These are phyloP conservation scores for Thalassoma bifasciatum DNA, from an alignment of 2,113 vertebrate genomes.

Conservation along the genomic window DNA sequence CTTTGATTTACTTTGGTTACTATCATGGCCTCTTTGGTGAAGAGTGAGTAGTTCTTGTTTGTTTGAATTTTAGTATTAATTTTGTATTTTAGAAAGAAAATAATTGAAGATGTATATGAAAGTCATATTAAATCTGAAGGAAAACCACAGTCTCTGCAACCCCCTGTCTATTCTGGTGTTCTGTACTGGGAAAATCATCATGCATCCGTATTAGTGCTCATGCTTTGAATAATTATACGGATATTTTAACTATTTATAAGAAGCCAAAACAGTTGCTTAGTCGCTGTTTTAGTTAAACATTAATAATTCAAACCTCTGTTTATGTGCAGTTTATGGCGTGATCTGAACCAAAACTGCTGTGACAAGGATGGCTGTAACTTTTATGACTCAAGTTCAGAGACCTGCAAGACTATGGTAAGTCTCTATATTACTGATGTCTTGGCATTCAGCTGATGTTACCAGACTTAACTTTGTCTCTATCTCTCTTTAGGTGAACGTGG, in stretches of 20 bases:
- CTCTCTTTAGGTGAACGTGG: conserved; percentile 64
- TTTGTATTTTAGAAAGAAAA: too few species aligned
- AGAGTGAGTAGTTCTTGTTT: conserved; percentile 68
- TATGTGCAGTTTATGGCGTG: conserved; percentile 80
- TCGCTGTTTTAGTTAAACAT: too few species aligned
- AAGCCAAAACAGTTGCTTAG: neutral
- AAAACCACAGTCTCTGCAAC: too few species aligned
- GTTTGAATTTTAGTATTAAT: neutral
- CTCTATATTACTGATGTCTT: neutral
- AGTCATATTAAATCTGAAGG: too few species aligned
- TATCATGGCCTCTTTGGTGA: conserved; percentile 86
- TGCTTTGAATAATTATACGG: neutral
- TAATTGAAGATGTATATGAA: too few species aligned
- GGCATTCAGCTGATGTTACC: neutral
- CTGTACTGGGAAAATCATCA: neutral
- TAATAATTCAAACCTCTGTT: neutral
- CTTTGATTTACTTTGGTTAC: conserved; percentile 83
- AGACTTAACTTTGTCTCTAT: neutral
- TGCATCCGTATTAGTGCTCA: neutral
- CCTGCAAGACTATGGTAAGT: conserved; percentile 66
- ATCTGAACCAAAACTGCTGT: conserved; percentile 82
- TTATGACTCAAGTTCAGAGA: conserved; percentile 68
- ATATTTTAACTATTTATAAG: neutral
- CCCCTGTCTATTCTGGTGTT: too few species aligned
- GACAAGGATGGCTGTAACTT: conserved; percentile 77